Evolutionary conservation across 2,113 vertebrate genomes (phyloP), one percentile per base, ranked within the genome.

Genomic region (Etheostoma cragini): DNA sequence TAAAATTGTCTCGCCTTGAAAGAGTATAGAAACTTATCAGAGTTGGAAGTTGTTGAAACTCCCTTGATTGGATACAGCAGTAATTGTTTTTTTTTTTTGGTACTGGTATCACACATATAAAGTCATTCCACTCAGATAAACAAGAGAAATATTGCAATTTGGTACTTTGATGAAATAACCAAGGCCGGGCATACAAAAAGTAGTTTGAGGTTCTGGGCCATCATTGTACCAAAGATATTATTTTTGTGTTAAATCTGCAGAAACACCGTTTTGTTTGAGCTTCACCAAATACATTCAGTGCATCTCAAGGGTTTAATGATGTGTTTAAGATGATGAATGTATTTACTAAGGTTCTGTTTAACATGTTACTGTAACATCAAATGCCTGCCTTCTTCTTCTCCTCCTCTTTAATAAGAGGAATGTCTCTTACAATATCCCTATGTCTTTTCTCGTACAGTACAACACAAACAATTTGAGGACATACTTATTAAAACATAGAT

Each of bases 161-260:
- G 6, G 64, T 65, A 14, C 54, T 84, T 78, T 77, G 52, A 77
- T 72, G n/a, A n/a, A 69, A 68, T 62, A 42, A 45, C 11, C 10
- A 33, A 60, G 52, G 14, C 16, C 7, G 4, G 15, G 26, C 2
- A 30, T 13, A 35, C 10, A 4, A 17, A 26, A 64, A 52, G 17
- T 57, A 76, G 35, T 74, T 65, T 74, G 69, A 78, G 61, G 38
- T 58, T 57, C 24, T 57, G 67, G n/a, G 47, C 47, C 57, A 66
- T 73, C 11, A 6, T 73, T 56, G 56, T 74, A 56, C 33, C 54
- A 13, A 70, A 73, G 10, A 30, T 33, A 38, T 16, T 10, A 8
- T 35, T 72, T 67, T 66, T 1, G n/a, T 19, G 53, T 71, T 30
- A 16, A 49, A 38, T 38, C 53, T 71, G 16, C 3, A 42, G 15